phyloP scores from a whole-genome alignment of 1,140 invertebrate species.

The Brevipalpus yothersi region DNA sequence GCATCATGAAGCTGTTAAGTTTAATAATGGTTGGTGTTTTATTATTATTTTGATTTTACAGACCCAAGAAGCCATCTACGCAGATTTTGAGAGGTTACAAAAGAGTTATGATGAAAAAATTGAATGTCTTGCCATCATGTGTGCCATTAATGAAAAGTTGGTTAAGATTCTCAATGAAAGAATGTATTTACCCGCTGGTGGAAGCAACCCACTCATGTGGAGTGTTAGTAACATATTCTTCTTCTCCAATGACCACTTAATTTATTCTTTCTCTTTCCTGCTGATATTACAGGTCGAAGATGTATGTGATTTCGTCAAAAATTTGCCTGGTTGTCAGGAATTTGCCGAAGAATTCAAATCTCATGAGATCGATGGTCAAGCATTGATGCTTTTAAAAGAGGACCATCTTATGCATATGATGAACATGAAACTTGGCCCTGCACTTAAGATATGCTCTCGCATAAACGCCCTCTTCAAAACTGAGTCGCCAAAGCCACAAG shows the following conservation, averaged over 20 bases:
- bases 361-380: constrained; percentile 88
- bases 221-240: constrained; percentile 8
- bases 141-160: no score
- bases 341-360: constrained; percentile 83
- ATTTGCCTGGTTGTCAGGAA: constrained; percentile 59
- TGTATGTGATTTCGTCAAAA: constrained; percentile 51
- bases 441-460: constrained; percentile 72
- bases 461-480: constrained; percentile 41
- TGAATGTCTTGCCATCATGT: no score
- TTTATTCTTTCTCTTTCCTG: neutral
- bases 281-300: constrained; percentile 20
- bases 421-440: constrained; percentile 79
- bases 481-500: neutral
- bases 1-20: no score
- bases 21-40: no score
- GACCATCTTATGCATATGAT: constrained; percentile 83
- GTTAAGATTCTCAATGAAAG: neutral
- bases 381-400: constrained; percentile 67
- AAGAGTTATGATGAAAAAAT: no score
- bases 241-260: neutral
- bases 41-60: no score
- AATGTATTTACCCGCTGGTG: constrained; percentile 4
- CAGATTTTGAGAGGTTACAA: no score
- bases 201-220: constrained; percentile 14
- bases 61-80: no score